Base-by-base conservation (phyloP, 2,113 vertebrate genomes). In the Saimiri boliviensis region DNA sequence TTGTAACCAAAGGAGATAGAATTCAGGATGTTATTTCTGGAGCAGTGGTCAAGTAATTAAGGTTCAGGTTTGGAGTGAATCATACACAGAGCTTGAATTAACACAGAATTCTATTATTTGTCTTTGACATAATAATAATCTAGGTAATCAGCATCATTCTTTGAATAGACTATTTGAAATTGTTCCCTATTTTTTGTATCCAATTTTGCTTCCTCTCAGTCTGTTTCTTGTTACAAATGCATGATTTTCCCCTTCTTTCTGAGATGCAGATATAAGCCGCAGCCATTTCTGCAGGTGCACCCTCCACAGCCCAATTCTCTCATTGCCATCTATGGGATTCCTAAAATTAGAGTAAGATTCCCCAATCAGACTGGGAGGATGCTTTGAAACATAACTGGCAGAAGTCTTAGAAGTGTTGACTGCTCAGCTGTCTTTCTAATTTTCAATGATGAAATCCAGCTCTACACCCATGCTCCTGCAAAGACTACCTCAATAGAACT, bases 381-480 rank as follows among this genome's bases (percentile, higher is more conserved):
- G 9, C 0, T 93, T 68, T 87, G 58, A 66, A 80, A 7, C 17
- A 37, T 25, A 93, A n/a, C 6, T 71, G 40, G 4, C 40, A 49
- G 84, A 56, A 10, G 2, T 5, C 32, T 16, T 1, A 21, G 17
- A 7, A 89, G 0, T 42, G 1, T 45, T 37, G 8, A 74, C 30
- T 52, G 2, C 21, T 70, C 32, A 80, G 63, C 35, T 21, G 13
- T 21, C 32, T 86, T 74, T 86, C 32, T 89, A 35, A 92, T 42
- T 73, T 40, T 85, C 8, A 73, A 32, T 60, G 60, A 70, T 86
- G n/a, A 4, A 89, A 58, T 47, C 32, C 6, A 89, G 5, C 17
- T 8, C 2, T 9, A 42, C 3, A 17, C 17, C 42, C 19, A 11
- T 16, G 10, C 2, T 17, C 25, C 27, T 19, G 49, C 7, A 2